Conservation (phyloP, 92 coral and sea anemone species). For the Isaurus tuberculatus region DNA sequence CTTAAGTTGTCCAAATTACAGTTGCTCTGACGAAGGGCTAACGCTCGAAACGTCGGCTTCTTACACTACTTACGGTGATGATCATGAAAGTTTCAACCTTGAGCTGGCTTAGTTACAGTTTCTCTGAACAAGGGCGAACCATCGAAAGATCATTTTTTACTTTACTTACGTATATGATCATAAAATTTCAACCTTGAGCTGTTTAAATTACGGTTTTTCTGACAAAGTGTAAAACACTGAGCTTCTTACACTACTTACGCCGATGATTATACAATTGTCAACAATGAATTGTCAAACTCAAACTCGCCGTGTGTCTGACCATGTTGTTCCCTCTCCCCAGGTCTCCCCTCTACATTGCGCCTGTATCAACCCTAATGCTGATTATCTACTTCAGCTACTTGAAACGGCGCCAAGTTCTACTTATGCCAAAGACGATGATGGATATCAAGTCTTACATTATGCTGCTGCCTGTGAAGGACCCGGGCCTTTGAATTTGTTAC, state of each 20-base stretch:
- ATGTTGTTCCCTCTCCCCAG: conserved; percentile 33
- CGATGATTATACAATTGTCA: not conserved
- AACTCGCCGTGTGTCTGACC: not conserved
- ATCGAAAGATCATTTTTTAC: no score
- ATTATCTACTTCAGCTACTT: conserved; percentile 74
- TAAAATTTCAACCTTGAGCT: not conserved
- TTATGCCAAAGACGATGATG: conserved; percentile 71
- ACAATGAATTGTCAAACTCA: not conserved
- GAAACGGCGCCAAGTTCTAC: conserved; percentile 78
- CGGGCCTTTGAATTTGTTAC: conserved; percentile 75
- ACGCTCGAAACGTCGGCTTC: no score
- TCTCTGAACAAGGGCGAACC: no score
- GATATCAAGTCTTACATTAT: conserved; percentile 79
- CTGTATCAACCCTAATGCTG: conserved; percentile 83
- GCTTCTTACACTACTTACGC: no score
- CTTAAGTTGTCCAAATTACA: no score
- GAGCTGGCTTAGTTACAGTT: no score
- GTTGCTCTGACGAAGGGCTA: no score
- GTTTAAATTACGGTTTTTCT: not conserved
- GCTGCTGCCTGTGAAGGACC: conserved; percentile 90
- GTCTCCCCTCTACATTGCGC: conserved; percentile 88
- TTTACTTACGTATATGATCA: not conserved
- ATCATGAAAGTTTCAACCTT: no score
- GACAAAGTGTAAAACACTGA: no score
- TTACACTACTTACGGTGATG: no score